Base-by-base conservation (phyloP, 2,888 invertebrate species). In the Lochmaea capreae region DNA sequence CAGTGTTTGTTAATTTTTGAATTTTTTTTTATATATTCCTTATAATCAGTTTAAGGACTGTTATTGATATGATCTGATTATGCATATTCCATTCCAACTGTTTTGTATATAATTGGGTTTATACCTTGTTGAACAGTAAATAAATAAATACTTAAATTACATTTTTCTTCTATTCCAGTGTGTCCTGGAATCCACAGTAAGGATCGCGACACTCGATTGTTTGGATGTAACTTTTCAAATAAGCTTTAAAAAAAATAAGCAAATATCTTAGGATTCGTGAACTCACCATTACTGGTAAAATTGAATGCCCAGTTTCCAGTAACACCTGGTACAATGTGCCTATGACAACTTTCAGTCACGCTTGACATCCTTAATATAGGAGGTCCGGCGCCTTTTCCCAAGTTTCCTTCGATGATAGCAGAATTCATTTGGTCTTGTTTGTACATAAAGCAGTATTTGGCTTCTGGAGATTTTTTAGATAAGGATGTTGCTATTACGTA, bases 401-500 rank as follows among this genome's bases (percentile, higher is more conserved):
- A 70, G 49, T 76, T 79, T 10, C 83, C 83, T 65, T 84, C 83
- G 16, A 81, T 81, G 8, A 80, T 79, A 2, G 79, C 78, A 14
- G 81, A 74, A 66, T 80, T 79, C 10, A 79, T 79, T 59, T 83
- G 81, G 62, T 83, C 83, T 39, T 84, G 84, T n/a, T 89, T 88
- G 86, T 92, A 92, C 59, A 92, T 88, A 86, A 93, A 90, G 87
- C 93, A 93, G 83, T 91, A 89, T 18, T 91, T 89, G 1, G 90
- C 88, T 71, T 90, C 90, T 0, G 88, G 85, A 12, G 89, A 87
- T 72, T 88, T 88, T 72, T 89, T 84, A 9, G 89, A 85, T 57
- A 87, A 83, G 0, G 90, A 91, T 5, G 92, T 92, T n/a, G 93
- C 92, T 76, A 94, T 91, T 79, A 93, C 89, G 86, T 90, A 93